Percentiles rank a stretch among this genome's conserved stretches.
phyloP scores from a whole-genome alignment of 37 sponge, comb jelly and placozoan genomes.

The Ephydatia muelleri region DNA sequence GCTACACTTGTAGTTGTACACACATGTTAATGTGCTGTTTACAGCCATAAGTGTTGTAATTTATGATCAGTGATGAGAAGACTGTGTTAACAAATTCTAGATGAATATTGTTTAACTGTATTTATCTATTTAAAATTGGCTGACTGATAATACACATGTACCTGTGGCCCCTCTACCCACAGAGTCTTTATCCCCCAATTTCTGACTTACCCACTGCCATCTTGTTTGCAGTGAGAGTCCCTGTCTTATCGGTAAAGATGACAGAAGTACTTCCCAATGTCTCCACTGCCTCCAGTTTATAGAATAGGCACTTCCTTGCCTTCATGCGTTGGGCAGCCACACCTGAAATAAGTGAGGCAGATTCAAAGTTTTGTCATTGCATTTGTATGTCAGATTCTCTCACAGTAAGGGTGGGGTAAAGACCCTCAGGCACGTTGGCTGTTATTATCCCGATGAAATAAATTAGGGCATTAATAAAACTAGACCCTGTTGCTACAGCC shows the following conservation, averaged over 20 bases:
- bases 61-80: too few relatives aligned
- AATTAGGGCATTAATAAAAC: slow-evolving; percentile 77
- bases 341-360: slow-evolving; percentile 59
- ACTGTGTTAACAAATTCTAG: too few relatives aligned
- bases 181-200: too few relatives aligned
- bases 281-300: slow-evolving; percentile 98
- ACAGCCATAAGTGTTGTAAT: too few relatives aligned
- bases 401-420: slow-evolving; percentile 97
- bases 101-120: too few relatives aligned
- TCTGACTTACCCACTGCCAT: slow-evolving; percentile 89
- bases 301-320: slow-evolving; percentile 89
- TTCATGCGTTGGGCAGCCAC: slow-evolving; percentile 93
- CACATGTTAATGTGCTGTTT: too few relatives aligned
- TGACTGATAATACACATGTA: too few relatives aligned
- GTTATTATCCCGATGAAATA: slow-evolving; percentile 95
- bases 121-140: too few relatives aligned
- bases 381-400: neutral
- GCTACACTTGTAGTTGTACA: too few relatives aligned
- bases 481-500: slow-evolving; percentile 62
- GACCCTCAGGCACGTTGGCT: slow-evolving; percentile 98
- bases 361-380: neutral
- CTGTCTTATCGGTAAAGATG: slow-evolving; percentile 98
- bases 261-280: slow-evolving; percentile 95
- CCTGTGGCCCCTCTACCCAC: too few relatives aligned
- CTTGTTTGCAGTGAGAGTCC: slow-evolving; percentile 96